Evolutionary conservation across 2,888 invertebrate genomes (phyloP).

Genomic region (Carterocephalus palaemon): DNA sequence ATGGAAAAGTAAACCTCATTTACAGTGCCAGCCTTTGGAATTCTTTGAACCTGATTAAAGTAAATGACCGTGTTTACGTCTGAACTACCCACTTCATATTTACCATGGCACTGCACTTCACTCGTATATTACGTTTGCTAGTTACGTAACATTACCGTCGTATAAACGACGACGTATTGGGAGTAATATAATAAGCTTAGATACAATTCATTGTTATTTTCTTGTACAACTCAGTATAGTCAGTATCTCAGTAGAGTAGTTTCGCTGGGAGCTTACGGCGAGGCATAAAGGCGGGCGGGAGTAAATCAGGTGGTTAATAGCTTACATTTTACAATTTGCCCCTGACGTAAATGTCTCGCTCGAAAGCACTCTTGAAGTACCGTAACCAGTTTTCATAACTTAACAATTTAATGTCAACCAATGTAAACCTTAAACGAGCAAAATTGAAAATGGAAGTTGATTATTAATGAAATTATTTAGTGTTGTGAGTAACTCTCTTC

Average conservation of each 20-base stretch:
- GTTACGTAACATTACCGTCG: conserved; percentile 50
- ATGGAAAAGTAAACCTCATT: background rate
- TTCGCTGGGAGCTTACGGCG: conserved; percentile 37
- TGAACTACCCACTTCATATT: conserved; percentile 16
- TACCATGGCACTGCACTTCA: conserved; percentile 12
- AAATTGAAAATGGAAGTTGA: too few relatives aligned
- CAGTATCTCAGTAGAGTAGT: conserved; percentile 51
- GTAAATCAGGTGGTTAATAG: conserved; percentile 61
- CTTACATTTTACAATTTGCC: conserved; percentile 65
- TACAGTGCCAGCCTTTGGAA: background rate
- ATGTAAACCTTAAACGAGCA: conserved; percentile 54
- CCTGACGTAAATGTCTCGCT: conserved; percentile 43
- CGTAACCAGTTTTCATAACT: conserved; percentile 40
- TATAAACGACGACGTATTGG: conserved; percentile 50
- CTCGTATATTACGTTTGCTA: conserved; percentile 19
- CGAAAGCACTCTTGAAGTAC: conserved; percentile 44
- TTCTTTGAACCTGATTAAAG: conserved; percentile 11
- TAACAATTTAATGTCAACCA: conserved; percentile 45
- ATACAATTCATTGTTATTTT: conserved; percentile 52
- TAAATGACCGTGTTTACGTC: conserved; percentile 9
- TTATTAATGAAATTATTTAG: too few relatives aligned
- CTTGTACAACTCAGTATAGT: too few relatives aligned
- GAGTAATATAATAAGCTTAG: conserved; percentile 57
- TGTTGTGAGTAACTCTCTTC: too few relatives aligned
- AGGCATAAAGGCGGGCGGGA: conserved; percentile 38